Evolutionary conservation across 2,113 vertebrate species (phyloP).

Genomic region (Dolichallabes microphthalmus): DNA sequence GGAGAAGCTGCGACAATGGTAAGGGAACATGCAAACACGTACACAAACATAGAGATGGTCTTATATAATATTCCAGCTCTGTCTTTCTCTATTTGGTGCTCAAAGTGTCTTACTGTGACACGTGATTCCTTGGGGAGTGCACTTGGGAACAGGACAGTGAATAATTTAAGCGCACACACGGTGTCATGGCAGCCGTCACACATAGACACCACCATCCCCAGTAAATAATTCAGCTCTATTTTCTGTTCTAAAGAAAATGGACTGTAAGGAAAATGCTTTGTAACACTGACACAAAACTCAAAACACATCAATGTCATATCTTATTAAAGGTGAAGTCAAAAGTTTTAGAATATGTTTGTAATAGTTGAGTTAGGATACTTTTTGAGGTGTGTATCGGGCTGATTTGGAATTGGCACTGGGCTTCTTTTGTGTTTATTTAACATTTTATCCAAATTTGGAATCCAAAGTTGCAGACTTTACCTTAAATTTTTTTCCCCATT

Average conservation of each 20-base stretch:
- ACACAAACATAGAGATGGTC: background rate
- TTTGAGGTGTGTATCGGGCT: background rate
- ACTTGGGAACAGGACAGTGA: conserved; percentile 47
- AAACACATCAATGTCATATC: background rate
- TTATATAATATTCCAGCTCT: background rate
- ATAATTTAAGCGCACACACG: conserved; percentile 48
- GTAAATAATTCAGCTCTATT: conserved; percentile 52
- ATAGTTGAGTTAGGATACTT: background rate
- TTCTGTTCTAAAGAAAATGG: conserved; percentile 39
- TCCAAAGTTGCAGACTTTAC: no score
- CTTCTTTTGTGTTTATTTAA: background rate
- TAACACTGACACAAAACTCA: background rate
- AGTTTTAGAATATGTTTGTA: background rate
- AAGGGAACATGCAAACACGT: background rate
- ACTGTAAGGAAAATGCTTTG: conserved; percentile 33
- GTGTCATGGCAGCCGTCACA: conserved; percentile 36
- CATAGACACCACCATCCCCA: conserved; percentile 46
- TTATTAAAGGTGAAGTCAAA: background rate
- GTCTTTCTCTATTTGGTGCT: conserved; percentile 18
- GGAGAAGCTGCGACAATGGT: conserved; percentile 52
- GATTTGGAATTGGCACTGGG: background rate
- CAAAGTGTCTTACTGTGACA: conserved; percentile 44
- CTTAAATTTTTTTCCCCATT: background rate
- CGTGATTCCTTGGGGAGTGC: conserved; percentile 47
- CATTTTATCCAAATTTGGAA: background rate